Percentiles rank a stretch among this genome's conserved stretches.
Conservation (phyloP, 1,140 invertebrate genomes). For the Lycorma delicatula region DNA sequence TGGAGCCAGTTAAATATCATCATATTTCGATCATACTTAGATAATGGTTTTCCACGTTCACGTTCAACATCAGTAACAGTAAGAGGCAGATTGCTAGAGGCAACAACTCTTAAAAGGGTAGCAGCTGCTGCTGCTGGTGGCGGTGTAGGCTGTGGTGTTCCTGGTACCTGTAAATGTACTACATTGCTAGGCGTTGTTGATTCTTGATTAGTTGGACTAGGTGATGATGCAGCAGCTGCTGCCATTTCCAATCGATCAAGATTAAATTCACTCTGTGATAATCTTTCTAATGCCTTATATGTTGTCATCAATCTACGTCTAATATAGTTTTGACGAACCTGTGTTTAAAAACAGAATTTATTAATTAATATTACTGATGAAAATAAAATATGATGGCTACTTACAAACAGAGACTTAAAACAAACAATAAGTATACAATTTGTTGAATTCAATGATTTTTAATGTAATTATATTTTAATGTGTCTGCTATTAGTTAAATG, state of each 20-base stretch:
- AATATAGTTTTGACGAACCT: conserved; percentile 66
- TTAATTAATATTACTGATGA: neutral
- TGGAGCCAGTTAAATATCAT: conserved; percentile 90
- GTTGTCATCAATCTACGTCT: conserved; percentile 64
- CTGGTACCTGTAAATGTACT: conserved; percentile 44
- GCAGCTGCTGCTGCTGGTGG: conserved; percentile 22
- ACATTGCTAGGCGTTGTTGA: conserved; percentile 35
- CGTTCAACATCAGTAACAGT: conserved; percentile 71
- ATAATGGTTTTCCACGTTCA: conserved; percentile 70
- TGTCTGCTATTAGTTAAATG: no score
- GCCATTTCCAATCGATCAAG: conserved; percentile 60
- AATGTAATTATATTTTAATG: no score
- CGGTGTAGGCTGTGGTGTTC: conserved; percentile 32
- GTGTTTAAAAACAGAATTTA: neutral
- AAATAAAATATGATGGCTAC: no score
- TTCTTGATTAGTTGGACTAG: conserved; percentile 15
- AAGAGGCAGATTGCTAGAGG: conserved; percentile 44
- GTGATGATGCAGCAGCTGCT: conserved; percentile 39
- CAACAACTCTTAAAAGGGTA: conserved; percentile 29
- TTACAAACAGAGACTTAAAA: no score
- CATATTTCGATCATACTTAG: conserved; percentile 83
- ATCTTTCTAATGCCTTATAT: conserved; percentile 67
- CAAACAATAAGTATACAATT: no score
- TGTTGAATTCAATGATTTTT: no score
- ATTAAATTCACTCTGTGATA: conserved; percentile 75